Conservation (phyloP, 2,888 invertebrate species). For the Drosophila neonasuta region DNA sequence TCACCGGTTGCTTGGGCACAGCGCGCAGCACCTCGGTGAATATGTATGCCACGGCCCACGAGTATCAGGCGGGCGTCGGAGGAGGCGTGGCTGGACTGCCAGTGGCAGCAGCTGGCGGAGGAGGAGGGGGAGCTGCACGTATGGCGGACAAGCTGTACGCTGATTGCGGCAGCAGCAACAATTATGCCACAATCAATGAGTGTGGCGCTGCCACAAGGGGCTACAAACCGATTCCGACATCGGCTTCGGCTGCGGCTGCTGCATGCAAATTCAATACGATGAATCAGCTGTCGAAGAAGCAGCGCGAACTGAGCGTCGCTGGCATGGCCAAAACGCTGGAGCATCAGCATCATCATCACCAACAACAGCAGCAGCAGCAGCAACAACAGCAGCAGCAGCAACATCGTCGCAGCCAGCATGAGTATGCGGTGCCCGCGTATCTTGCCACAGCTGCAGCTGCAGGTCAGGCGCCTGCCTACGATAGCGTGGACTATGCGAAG, state of each 20-base stretch:
- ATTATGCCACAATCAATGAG: constrained; percentile 82
- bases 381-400: constrained; percentile 63
- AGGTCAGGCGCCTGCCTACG: constrained; percentile 68
- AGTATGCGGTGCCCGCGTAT: constrained; percentile 82
- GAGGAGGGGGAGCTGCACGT: constrained; percentile 33
- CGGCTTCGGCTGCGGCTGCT: constrained; percentile 73
- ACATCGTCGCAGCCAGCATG: constrained; percentile 80
- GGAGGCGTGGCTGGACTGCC: constrained; percentile 22
- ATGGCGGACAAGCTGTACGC: constrained; percentile 74
- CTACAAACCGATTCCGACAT: constrained; percentile 78
- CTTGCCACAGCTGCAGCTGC: constrained; percentile 49
- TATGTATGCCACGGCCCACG: constrained; percentile 53
- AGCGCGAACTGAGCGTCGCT: constrained; percentile 57
- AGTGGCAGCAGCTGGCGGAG: constrained; percentile 33
- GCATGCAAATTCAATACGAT: constrained; percentile 81
- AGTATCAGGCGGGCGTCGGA: constrained; percentile 34
- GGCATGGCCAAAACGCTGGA: constrained; percentile 77
- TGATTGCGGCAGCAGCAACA: constrained; percentile 79
- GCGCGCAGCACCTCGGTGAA: constrained; percentile 82
- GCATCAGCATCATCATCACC: constrained; percentile 74
- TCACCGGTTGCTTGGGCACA: constrained; percentile 69
- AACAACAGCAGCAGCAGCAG: constrained; percentile 32
- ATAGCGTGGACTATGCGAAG: constrained; percentile 77
- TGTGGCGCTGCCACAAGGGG: constrained; percentile 77
- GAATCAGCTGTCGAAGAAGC: constrained; percentile 77